Evolutionary conservation across 2,888 invertebrate genomes (phyloP), one percentile per base, ranked within the genome.

Genomic region (Rhamphomyia laevipes): DNA sequence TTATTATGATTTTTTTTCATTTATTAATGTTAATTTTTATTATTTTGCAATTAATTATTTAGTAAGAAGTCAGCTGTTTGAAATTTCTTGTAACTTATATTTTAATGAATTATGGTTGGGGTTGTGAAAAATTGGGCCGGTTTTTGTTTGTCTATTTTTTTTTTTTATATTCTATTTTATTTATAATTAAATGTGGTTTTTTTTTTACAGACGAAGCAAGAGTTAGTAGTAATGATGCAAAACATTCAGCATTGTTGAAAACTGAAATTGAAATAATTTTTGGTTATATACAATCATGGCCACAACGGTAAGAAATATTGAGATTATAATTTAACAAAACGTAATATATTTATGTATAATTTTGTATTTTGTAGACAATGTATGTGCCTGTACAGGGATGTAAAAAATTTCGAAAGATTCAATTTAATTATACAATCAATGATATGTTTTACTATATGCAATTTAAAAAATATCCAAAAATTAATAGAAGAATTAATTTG

Each of bases 371-470:
- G 44, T 70, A 90, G 91, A 67, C 93, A 94, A 74, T 94, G 94
- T 67, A 90, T 92, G 84, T 94, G 94, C 72, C 87, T 91, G 71
- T 93, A 89, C 71, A 80, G 92, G 59, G 93, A 93, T 73, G 80
- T 82, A 50, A 91, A 91, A 71, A 93, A 93, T 71, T 86, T 90
- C 72, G 93, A 93, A 66, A 79, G 90, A 58, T 88, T 93, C 68
- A 90, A 90, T 69, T 77, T 86, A 63, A 77, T 94, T 59, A 85
- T 91, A 37, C 92, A 93, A 68, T 86, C 90, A 55, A 80, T 93
- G 59, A 80, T 93, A 52, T 84, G 84, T 61, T 76, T 89, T 58
- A 83, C 87, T 45, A 83, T 93, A 51, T 84, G 85, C 65, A 84
- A 91, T 67, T 74, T 93, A 45, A 86, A 87, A 71, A 77, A 80